phyloP scores from a whole-genome alignment of 2,888 invertebrate genomes.

The Chrysomela aeneicollis region DNA sequence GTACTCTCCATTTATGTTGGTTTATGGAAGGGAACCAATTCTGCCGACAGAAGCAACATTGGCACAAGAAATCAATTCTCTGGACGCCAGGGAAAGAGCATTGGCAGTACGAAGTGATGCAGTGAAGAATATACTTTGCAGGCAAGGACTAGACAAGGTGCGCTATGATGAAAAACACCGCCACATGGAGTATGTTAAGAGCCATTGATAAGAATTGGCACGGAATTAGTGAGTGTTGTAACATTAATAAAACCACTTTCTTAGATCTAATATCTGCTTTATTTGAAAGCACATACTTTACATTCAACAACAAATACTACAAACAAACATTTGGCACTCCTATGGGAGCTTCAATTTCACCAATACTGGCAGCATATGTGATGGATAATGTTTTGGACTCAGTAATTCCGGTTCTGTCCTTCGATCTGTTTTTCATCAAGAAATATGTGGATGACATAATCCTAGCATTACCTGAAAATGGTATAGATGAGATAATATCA shows the following conservation, averaged over 20 bases:
- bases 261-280: neutral
- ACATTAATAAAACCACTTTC: neutral
- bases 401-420: too few relatives aligned
- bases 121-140: conserved; percentile 1
- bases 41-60: conserved; percentile 21
- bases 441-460: too few relatives aligned
- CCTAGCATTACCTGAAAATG: too few relatives aligned
- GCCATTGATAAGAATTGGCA: neutral
- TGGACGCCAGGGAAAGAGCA: conserved; percentile 11
- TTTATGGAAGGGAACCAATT: conserved; percentile 22
- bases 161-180: conserved; percentile 43
- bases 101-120: conserved; percentile 17
- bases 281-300: neutral
- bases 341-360: neutral
- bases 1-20: conserved; percentile 12
- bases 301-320: neutral
- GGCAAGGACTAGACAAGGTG: neutral
- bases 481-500: too few relatives aligned
- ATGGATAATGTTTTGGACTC: too few relatives aligned
- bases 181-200: conserved; percentile 28
- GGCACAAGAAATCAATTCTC: neutral
- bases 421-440: too few relatives aligned
- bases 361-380: too few relatives aligned
- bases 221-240: neutral
- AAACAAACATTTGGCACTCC: neutral